Base-by-base conservation (phyloP, 1,140 invertebrate genomes). In the Saccostrea glomerata region DNA sequence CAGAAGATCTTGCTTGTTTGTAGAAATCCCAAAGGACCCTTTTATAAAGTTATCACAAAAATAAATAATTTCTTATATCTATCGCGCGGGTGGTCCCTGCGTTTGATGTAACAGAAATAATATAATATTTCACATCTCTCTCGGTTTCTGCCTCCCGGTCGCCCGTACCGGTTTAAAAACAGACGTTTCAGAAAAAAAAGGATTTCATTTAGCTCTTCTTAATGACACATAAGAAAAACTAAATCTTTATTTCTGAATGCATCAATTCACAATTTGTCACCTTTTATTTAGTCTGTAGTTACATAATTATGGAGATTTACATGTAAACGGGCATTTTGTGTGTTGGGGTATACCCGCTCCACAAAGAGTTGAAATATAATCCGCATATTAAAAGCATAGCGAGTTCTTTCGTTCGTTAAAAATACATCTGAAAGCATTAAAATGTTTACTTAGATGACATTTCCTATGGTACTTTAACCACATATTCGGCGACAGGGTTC, bases 201-300 rank as follows among this genome's bases (percentile, higher is more conserved):
- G 70, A 36, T 36, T 30, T 15, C 25, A 17, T 36, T 30, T 77
- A 15, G 13, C 2, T 25, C 23, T 77, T 17, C 70, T 36, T 30
- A 77, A 40, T 77, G 13, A 77, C 25, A 17, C 9, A 77, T 40
- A 77, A 15, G 20, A 30, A 25, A 36, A 77, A 77, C 25, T 25
- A 1, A 30, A 77, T 36, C 70, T 77, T 77, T 77, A 30, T 77
- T 30, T 77, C 23, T 77, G 70, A 77, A 77, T 77, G 70, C 70
- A 77, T 77, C 70, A 77, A 77, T 77, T 77, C 70, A 77, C 70
- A 77, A 77, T 77, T 77, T 77, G 70, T 77, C 70, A 77, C 70
- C 70, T 77, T 77, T 77, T 77, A 77, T 30, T 77, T 5, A 13
- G 70, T 77, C 70, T 77, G 15, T 25, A 30, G 25, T 77, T 77